phyloP scores from a whole-genome alignment of 1,140 invertebrate genomes.

The Grapholita molesta region DNA sequence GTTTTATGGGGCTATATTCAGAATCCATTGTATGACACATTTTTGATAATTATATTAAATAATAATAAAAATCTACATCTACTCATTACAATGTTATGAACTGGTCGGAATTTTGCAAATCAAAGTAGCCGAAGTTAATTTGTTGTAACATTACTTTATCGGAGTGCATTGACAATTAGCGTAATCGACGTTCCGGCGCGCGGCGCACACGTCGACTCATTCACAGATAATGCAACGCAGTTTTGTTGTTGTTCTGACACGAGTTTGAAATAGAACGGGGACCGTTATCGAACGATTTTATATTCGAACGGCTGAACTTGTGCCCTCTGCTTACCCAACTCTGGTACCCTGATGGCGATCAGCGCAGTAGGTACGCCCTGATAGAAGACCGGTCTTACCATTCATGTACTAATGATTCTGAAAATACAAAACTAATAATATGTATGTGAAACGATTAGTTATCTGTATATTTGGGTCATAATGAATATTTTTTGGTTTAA shows the following conservation, averaged over 20 bases:
- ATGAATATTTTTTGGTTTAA: no score
- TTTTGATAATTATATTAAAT: no score
- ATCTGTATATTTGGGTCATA: not conserved
- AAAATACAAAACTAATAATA: no score
- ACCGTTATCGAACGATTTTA: conserved; percentile 18
- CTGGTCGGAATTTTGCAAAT: not conserved
- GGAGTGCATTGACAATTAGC: conserved; percentile 23
- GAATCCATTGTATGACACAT: no score
- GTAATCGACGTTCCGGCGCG: conserved; percentile 25
- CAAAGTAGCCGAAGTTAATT: conserved; percentile 8
- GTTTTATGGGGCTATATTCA: no score
- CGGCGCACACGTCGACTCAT: conserved; percentile 24
- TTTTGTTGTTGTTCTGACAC: conserved; percentile 30
- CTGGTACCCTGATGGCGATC: not conserved
- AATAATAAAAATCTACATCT: no score
- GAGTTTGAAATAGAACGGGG: conserved; percentile 26
- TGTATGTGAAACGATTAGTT: not conserved
- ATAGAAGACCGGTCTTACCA: not conserved
- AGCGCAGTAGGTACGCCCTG: not conserved
- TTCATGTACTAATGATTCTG: not conserved
- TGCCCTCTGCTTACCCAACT: conserved; percentile 2
- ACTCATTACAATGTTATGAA: not conserved
- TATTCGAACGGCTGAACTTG: conserved; percentile 5
- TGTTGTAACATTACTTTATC: conserved; percentile 25
- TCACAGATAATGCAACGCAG: conserved; percentile 32